phyloP scores from a whole-genome alignment of 2,797 vertebrate species.

The Alcedo atthis region DNA sequence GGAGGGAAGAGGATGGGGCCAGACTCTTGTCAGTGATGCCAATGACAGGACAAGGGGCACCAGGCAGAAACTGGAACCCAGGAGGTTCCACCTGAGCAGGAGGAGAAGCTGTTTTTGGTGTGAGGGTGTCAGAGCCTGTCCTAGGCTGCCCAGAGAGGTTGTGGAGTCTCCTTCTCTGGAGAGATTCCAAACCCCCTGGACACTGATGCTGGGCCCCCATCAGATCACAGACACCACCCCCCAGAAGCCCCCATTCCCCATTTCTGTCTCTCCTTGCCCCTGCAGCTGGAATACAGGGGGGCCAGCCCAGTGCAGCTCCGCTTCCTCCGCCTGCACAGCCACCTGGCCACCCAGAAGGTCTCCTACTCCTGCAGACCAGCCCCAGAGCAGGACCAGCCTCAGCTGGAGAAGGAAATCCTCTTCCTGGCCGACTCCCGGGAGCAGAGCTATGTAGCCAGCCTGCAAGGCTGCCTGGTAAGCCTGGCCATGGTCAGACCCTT shows the following conservation, averaged over 20 bases:
- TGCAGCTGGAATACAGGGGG: conserved; percentile 84
- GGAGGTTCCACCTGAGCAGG: no score
- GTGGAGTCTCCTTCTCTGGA: no score
- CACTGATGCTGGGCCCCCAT: no score
- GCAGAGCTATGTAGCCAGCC: conserved; percentile 82
- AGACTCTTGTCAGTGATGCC: no score
- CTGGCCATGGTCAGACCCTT: fast-evolving
- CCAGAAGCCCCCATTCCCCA: fast-evolving
- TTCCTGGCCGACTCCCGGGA: conserved; percentile 83
- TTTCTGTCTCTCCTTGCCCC: not conserved
- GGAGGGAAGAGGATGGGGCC: no score
- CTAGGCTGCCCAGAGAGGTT: no score
- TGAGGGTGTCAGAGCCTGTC: no score
- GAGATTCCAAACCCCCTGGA: no score
- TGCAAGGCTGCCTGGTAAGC: conserved; percentile 85
- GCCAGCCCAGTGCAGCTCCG: conserved; percentile 87
- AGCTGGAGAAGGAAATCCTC: conserved; percentile 73
- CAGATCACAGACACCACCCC: no score
- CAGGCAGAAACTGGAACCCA: no score
- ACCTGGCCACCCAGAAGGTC: conserved; percentile 79
- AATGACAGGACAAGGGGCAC: no score
- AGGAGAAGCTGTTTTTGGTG: no score
- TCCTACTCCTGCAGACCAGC: conserved; percentile 84
- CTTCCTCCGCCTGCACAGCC: conserved; percentile 87
- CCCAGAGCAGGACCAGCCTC: not conserved